These are phyloP conservation scores for Myotis davidii DNA, from an alignment of 2,113 vertebrate genomes.

Conservation along the genomic window DNA sequence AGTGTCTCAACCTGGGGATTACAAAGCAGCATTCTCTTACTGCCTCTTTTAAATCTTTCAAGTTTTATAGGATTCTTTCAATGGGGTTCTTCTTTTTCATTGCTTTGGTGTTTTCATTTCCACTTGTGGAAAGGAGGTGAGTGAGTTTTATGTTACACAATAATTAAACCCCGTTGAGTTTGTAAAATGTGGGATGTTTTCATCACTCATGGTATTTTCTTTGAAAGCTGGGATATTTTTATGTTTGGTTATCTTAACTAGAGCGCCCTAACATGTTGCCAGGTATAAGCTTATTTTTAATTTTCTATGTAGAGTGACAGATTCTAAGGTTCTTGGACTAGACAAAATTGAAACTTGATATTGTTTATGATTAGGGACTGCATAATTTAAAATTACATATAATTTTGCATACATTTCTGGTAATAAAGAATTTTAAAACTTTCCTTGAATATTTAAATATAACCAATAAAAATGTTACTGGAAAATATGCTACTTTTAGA, in stretches of 20 bases:
- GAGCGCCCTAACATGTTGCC: neutral
- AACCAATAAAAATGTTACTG: neutral
- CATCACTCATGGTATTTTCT: neutral
- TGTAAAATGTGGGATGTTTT: slow-evolving; percentile 9
- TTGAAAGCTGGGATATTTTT: neutral
- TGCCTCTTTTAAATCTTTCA: neutral
- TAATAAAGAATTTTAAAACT: neutral
- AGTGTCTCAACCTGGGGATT: neutral
- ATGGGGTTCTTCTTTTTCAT: neutral
- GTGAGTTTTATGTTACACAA: neutral
- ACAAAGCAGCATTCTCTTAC: neutral
- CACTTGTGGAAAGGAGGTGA: neutral
- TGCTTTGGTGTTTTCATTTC: neutral
- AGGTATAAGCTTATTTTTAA: neutral
- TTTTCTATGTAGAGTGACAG: neutral
- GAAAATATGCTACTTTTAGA: neutral
- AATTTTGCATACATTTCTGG: neutral
- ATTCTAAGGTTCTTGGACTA: slow-evolving; percentile 6
- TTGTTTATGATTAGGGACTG: neutral
- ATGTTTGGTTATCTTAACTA: neutral
- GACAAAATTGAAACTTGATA: neutral
- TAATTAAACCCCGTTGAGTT: neutral
- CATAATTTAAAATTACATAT: neutral
- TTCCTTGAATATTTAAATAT: slow-evolving; percentile 31
- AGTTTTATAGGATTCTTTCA: neutral